Base-by-base conservation (phyloP, 2,888 invertebrate species). In the Serrognathus titanus region DNA sequence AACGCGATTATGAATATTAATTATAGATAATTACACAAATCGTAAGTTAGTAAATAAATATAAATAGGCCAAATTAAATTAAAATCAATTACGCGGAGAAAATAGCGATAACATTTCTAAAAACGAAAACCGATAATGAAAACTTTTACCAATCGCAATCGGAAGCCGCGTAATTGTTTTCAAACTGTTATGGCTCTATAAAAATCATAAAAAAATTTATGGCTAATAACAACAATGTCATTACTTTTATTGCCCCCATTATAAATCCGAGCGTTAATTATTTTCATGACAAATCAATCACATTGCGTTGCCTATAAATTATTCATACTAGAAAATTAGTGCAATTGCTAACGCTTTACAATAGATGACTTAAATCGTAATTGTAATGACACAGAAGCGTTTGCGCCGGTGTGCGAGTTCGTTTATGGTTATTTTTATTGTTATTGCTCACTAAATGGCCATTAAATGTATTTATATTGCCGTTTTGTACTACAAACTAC, bases 391-490 rank as follows among this genome's bases (percentile, higher is more conserved):
- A 48, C 5, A 50, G 35, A 24, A 10, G 48, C 54, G 54, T 39
- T 49, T 31, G 50, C 48, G 24, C 40, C 24, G 20, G 16, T 43
- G 16, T 55, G 36, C 24, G 24, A 31, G 56, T 51, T 41, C 51
- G 57, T 75, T 75, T 74, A 75, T 69, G 71, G 69, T 70, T 70
- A 68, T 69, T 75, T 57, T 75, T 75, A 75, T 74, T 74, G 73
- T 74, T 74, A 72, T 74, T 69, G 71, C 71, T 71, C 69, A 69
- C 69, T 73, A 72, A 75, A 70, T 70, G 69, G 71, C 70, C 68
- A 72, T 74, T 74, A 74, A 75, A 73, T 65, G 69, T 63, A 70
- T 71, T 75, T 72, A 75, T 74, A 76, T 74, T 70, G 70, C 66
- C 66, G 67, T 71, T 72, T 73, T 71, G 58, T 39, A 47, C 39